Base-by-base conservation (phyloP, 2,888 invertebrate species). In the Tinea semifulvella region DNA sequence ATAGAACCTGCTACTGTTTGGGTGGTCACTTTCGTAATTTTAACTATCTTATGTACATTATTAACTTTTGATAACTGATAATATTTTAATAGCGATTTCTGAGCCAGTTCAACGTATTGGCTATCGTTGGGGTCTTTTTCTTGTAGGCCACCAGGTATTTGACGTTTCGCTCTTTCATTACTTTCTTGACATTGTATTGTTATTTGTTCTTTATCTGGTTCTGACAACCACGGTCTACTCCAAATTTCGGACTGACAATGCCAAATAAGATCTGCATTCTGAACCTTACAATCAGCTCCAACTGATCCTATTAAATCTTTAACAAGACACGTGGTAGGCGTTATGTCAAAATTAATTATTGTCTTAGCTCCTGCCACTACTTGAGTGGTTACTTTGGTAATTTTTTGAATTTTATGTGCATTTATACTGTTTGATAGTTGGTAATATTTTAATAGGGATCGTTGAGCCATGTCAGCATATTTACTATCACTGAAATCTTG, bases 1-100 rank as follows among this genome's bases (percentile, higher is more conserved):
- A 80, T 48, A 6, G 53, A 52, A 14, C 86, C 87, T 5, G 81
- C 56, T 0, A 85, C 85, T 1, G 82, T 57, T 63, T 85, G 84
- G 16, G 52, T 55, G 0, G 68, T 63, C 1, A 81, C 82, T 1
- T 61, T 55, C 10, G 57, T 47, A 6, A 79, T 50, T 42, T 66
- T 52, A 8, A 40, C 35, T 14, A 40, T 16, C 19, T 2, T 60
- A 57, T 28, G 61, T 53, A 3, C 68, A 53, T 48, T 58, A 56
- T 0, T 43, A 50, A 48, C 68, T 55, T 27, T 68, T 67, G 35
- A 13, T 39, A 38, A 7, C 28, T 18, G 16, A 28, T 43, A 14
- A 46, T 43, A 38, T 28, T 25, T 22, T 17, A 18, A 14, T 39
- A 65, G 26, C 10, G 60, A 62, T 46, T 63, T 55, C 42, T 54